phyloP scores from a whole-genome alignment of 2,113 vertebrate species.

The Saimiri boliviensis region DNA sequence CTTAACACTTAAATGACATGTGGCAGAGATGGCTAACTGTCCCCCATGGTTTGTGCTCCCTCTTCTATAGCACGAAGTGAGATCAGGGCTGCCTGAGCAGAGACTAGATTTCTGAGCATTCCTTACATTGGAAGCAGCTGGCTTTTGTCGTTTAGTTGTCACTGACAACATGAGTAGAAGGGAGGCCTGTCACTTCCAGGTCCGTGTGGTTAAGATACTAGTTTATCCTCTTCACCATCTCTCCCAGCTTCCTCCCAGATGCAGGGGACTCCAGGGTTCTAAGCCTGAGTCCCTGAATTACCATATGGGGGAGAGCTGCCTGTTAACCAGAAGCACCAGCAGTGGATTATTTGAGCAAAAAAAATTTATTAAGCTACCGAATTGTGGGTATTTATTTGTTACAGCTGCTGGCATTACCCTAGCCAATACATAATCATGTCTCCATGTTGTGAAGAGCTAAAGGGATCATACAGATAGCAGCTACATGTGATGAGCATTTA shows the following conservation, averaged over 20 bases:
- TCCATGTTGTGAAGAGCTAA: background rate
- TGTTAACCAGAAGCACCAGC: background rate
- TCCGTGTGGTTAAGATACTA: background rate
- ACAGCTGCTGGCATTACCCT: background rate
- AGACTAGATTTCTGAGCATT: background rate
- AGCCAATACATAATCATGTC: background rate
- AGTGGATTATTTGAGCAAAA: background rate
- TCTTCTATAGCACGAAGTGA: background rate
- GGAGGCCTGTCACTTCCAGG: background rate
- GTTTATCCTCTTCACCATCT: background rate
- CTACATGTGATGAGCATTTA: background rate
- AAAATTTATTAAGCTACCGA: background rate
- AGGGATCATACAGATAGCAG: background rate
- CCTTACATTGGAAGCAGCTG: too few relatives aligned
- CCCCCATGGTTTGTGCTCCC: background rate
- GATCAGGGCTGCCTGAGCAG: background rate
- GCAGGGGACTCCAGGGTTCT: background rate
- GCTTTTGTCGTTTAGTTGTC: background rate
- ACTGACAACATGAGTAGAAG: background rate
- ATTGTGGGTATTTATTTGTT: background rate
- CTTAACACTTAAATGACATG: background rate
- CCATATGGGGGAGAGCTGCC: background rate
- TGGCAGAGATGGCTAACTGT: background rate
- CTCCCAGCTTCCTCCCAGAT: background rate
- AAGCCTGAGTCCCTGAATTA: background rate